A percentile compares a stretch with the other conserved stretches of the same genome.
phyloP scores from a whole-genome alignment of 2,888 invertebrate genomes.

The Anthophora plumipes region DNA sequence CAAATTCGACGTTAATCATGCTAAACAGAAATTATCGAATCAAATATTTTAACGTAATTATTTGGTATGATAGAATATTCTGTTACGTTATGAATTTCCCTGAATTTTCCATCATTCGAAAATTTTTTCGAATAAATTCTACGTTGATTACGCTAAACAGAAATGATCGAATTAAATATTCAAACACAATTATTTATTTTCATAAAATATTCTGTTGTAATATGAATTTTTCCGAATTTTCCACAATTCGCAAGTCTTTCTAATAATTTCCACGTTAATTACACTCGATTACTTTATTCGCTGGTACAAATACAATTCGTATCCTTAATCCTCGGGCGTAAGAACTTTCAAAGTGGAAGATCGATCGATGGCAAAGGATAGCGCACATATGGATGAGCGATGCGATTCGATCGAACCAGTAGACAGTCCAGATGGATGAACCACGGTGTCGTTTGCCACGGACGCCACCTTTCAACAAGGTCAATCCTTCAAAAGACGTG shows the following conservation, averaged over 20 bases:
- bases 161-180: too few relatives aligned
- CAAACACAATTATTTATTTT: too few relatives aligned
- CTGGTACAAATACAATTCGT: not conserved
- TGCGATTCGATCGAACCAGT: slow-evolving; percentile 60
- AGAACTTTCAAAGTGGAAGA: slow-evolving; percentile 6
- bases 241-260: not conserved
- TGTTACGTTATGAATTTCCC: too few relatives aligned
- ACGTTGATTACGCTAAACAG: too few relatives aligned
- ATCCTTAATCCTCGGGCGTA: not conserved
- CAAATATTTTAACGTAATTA: too few relatives aligned
- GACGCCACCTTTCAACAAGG: slow-evolving; percentile 35
- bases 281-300: not conserved
- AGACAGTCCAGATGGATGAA: slow-evolving; percentile 61
- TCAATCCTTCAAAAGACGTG: slow-evolving; percentile 46
- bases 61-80: too few relatives aligned
- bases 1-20: not conserved
- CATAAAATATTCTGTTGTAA: too few relatives aligned
- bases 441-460: not conserved
- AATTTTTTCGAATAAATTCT: too few relatives aligned
- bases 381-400: slow-evolving; percentile 60
- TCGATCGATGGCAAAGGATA: slow-evolving; percentile 41
- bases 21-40: too few relatives aligned
- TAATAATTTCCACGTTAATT: not conserved
- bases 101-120: too few relatives aligned
- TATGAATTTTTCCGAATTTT: too few relatives aligned